Base-by-base conservation (phyloP, 2,797 vertebrate species). In the Molothrus aeneus region DNA sequence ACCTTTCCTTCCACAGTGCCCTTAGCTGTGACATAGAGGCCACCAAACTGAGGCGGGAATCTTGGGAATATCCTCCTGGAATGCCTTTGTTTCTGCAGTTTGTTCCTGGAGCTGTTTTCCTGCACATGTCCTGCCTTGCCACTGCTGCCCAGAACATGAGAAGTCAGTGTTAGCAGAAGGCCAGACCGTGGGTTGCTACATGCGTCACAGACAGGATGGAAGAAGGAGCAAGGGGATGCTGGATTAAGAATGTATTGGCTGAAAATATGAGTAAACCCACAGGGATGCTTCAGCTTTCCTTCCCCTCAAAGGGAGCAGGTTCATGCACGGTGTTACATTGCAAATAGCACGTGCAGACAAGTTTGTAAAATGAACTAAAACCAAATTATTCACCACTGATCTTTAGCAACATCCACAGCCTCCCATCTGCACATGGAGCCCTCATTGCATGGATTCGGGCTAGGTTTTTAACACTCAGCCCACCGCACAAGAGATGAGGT, bases 1-100 rank as follows among this genome's bases (percentile, higher is more conserved):
- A 56, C 21, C 10, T 47, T 22, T 38, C 43, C 38, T 64, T 17
- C 48, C 47, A 9, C 29, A 26, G 18, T 5, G 28, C 17, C 25
- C 22, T 51, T 26, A 53, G 25, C 38, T 59, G n/a, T 48, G 47
- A 34, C 47, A 9, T 2, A 18, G 5, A 48, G 38, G 34, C 40
- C 40, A 53, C 38, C 9, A 22, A 75, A 17, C 4, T 0, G 18
- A 45, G 16, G 19, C 1, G 5, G 64, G 24, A 61, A n/a, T 65
- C 42, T 21, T 0, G 0, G 61, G 65, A 87, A 48, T 65, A 61
- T 36, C 53, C 7, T 1, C 2, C 0, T 0, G 9, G 26, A 26
- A 56, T 13, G 16, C 28, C n/a, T 48, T 53, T 36, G 13, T 59
- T 75, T n/a, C 43, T 25, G 12, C 57, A 43, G 9, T 22, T 60